Conservation (phyloP, 2,113 vertebrate species). For the Gymnobelideus leadbeateri region DNA sequence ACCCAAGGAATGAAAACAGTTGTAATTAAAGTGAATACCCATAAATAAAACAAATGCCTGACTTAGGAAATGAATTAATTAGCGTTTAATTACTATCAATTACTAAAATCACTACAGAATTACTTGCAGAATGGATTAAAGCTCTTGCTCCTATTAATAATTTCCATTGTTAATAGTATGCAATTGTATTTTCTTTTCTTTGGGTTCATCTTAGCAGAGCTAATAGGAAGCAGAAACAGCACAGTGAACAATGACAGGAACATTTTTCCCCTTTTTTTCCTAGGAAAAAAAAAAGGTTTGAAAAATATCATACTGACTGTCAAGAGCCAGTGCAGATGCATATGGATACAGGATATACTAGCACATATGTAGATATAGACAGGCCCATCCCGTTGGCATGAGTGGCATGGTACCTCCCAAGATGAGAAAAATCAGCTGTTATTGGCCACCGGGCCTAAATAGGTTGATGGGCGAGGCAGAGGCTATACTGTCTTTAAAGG, state of each 20-base stretch:
- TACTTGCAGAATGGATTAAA: constrained; percentile 74
- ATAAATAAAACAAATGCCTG: constrained; percentile 85
- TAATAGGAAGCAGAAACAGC: constrained; percentile 65
- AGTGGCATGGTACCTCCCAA: background rate
- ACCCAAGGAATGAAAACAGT: constrained; percentile 82
- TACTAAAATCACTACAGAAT: constrained; percentile 82
- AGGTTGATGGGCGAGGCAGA: background rate
- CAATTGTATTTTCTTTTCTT: constrained; percentile 65
- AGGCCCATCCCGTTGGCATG: background rate
- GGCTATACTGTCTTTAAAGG: background rate
- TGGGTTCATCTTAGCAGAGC: constrained; percentile 66
- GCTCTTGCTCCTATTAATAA: constrained; percentile 72
- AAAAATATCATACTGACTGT: constrained; percentile 57
- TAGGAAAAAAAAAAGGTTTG: constrained; percentile 58
- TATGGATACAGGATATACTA: background rate
- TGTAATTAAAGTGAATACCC: constrained; percentile 77
- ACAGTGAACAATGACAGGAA: constrained; percentile 60
- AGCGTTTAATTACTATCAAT: constrained; percentile 86
- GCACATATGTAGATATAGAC: background rate
- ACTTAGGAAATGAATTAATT: constrained; percentile 85
- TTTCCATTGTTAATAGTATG: constrained; percentile 73
- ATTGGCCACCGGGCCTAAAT: background rate
- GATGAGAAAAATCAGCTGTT: no score
- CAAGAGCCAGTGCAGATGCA: background rate
- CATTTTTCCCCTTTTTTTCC: constrained; percentile 53